A percentile compares a stretch with the other conserved stretches of the same genome.
These are phyloP conservation scores for Xyrauchen texanus DNA, from an alignment of 2,113 vertebrate species.

Conservation along the genomic window DNA sequence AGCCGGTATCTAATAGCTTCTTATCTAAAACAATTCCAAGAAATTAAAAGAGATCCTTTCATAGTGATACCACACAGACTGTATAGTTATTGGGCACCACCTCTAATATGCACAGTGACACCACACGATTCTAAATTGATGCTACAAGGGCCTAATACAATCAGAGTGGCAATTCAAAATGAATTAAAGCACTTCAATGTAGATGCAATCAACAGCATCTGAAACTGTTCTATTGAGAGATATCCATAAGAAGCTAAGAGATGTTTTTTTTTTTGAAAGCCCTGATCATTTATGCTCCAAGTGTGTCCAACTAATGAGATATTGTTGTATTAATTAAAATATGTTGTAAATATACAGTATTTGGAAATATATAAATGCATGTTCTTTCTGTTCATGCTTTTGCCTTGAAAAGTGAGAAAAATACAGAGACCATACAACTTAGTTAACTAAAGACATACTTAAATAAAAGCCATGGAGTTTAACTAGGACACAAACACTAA, in stretches of 20 bases:
- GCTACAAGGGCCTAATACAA: constrained; percentile 4
- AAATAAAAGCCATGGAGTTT: not conserved
- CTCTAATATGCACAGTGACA: not conserved
- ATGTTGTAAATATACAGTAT: no score
- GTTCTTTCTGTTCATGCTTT: no score
- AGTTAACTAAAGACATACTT: no score
- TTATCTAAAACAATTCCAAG: not conserved
- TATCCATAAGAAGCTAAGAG: not conserved
- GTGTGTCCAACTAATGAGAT: no score
- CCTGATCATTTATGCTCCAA: no score
- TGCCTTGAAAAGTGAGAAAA: no score
- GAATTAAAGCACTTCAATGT: constrained; percentile 1
- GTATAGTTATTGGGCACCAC: not conserved
- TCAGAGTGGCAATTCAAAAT: constrained; percentile 18
- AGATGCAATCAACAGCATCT: not conserved
- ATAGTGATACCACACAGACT: not conserved
- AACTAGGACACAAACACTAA: constrained; percentile 19
- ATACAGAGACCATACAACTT: no score
- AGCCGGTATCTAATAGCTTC: not conserved
- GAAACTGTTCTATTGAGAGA: not conserved
- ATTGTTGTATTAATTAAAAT: no score
- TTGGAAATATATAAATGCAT: no score
- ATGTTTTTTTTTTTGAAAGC: not conserved
- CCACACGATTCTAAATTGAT: not conserved
- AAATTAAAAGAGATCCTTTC: not conserved